Conservation (phyloP, 1,140 invertebrate species). For the Eriosoma lanigerum region DNA sequence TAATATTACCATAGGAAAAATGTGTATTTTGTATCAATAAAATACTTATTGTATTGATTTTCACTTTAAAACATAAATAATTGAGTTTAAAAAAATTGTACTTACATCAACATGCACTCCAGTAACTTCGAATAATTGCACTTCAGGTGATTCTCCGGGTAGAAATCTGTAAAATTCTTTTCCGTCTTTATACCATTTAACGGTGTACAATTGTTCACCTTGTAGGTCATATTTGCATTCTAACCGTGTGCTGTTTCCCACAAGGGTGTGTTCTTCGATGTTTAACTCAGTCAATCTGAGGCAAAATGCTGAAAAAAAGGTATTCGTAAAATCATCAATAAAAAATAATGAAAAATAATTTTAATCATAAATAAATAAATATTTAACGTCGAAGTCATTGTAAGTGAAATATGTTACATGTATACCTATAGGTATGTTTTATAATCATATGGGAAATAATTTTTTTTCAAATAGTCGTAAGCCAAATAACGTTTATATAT, state of each 20-base stretch:
- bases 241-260: slow-evolving; percentile 60
- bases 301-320: slow-evolving; percentile 52
- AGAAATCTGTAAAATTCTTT: slow-evolving; percentile 84
- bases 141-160: slow-evolving; percentile 71
- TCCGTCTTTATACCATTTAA: slow-evolving; percentile 87
- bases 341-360: neutral
- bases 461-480: too few species aligned
- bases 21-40: too few species aligned
- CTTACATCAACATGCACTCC: slow-evolving; percentile 82
- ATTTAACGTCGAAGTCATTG: neutral
- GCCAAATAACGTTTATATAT: too few species aligned
- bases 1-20: too few species aligned
- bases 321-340: neutral
- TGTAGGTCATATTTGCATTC: slow-evolving; percentile 80
- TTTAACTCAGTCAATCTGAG: slow-evolving; percentile 61
- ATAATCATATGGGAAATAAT: too few species aligned
- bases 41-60: too few species aligned
- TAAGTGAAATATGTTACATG: neutral
- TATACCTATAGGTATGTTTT: neutral
- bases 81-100: too few species aligned
- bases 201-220: slow-evolving; percentile 76
- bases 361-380: neutral
- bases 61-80: too few species aligned
- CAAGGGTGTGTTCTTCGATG: slow-evolving; percentile 70
- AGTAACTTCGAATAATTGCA: slow-evolving; percentile 73